phyloP scores from a whole-genome alignment of 2,888 invertebrate species.

The Papilio gigon region DNA sequence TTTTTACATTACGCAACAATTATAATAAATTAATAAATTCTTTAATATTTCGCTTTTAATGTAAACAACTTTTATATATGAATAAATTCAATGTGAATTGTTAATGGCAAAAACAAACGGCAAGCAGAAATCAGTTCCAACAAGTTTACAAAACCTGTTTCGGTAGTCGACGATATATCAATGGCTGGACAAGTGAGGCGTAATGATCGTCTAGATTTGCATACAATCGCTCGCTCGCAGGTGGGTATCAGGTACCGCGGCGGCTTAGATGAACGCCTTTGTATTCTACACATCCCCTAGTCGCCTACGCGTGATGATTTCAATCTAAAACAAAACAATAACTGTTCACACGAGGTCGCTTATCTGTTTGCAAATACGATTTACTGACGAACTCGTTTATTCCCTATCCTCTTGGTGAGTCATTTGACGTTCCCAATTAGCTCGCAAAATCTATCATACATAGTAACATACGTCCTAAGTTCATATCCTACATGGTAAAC shows the following conservation, averaged over 20 bases:
- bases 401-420: no score
- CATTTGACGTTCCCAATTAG: no score
- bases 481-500: no score
- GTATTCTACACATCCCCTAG: constrained; percentile 64
- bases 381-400: no score
- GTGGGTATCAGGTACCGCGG: constrained; percentile 74
- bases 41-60: background rate
- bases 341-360: constrained; percentile 76
- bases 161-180: constrained; percentile 42
- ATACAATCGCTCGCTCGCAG: constrained; percentile 76
- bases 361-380: constrained; percentile 71
- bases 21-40: background rate
- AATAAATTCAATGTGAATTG: constrained; percentile 12
- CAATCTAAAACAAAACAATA: constrained; percentile 73
- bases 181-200: constrained; percentile 45
- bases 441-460: no score
- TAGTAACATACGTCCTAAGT: no score
- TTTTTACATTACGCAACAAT: background rate
- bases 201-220: constrained; percentile 63
- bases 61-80: constrained; percentile 14
- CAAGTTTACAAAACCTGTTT: constrained; percentile 39
- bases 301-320: constrained; percentile 69
- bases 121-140: background rate
- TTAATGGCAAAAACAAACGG: constrained; percentile 14
- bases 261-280: constrained; percentile 64